Evolutionary conservation across 2,797 vertebrate genomes (phyloP), one percentile per base, ranked within the genome.

Genomic region (Odontamblyopus lacepedii): DNA sequence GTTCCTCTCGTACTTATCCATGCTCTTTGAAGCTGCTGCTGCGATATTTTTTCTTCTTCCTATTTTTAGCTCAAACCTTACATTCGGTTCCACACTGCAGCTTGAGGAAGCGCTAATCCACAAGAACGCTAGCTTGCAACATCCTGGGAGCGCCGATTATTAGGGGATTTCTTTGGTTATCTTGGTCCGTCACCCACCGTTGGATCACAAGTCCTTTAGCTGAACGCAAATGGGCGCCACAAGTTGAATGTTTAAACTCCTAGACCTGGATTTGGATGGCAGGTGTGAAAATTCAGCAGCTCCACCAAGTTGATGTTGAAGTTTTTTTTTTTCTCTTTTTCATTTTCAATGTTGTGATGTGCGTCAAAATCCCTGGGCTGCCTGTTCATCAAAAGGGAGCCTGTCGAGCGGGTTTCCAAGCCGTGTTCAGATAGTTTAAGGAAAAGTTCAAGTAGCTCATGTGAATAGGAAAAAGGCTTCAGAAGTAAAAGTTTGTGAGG

Each of bases 1-100:
- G 69, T 79, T 79, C 74, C 77, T 73, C 69, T 48, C 84, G 83
- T 72, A 75, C 78, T 92, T 91, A 92, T 91, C 88, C 86, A 91
- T 91, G 89, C 90, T 92, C 89, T 92, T 92, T 93, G 91, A 93
- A 92, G 91, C 87, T 67, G 23, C 63, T 84, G 87, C 63, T 86
- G 88, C 88, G 16, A 50, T 63, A 19, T 23, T 63, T 79, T 75
- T 71, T 79, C 82, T 88, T 86, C 74, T 63, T 77, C 76, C 86
- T 90, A 91, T 91, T 92, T 87, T 91, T 88, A 89, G 86, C 75
- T 74, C 63, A 78, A 88, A 78, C 79, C 81, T 91, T 86, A 82
- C 82, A 80, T 79, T 76, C 78, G 80, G 85, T 79, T 85, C 78
- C 75, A 80, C 73, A 77, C 84, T 30, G 32, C 79, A 68, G 76